These are phyloP conservation scores for Drosophila arawakana DNA, from an alignment of 1,140 invertebrate species.

Conservation along the genomic window DNA sequence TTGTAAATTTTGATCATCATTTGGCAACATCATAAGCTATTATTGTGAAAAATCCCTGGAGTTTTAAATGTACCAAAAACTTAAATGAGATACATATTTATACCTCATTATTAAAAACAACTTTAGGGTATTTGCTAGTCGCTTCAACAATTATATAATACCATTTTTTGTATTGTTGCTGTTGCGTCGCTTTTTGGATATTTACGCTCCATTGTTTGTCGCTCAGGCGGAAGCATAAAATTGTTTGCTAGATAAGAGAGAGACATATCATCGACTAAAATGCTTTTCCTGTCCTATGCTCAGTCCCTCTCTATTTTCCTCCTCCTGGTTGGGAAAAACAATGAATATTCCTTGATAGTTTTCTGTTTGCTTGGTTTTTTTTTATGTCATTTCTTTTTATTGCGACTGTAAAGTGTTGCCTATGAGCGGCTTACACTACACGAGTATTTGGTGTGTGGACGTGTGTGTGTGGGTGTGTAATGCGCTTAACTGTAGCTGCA, in stretches of 20 bases:
- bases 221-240: conserved; percentile 82
- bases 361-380: conserved; percentile 15
- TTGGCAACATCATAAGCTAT: no score
- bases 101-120: no score
- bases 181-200: conserved; percentile 74
- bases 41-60: no score
- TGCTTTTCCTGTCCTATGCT: conserved; percentile 52
- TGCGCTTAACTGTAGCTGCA: conserved; percentile 45
- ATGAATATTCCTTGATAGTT: conserved; percentile 53
- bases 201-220: conserved; percentile 83
- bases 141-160: background rate
- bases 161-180: conserved; percentile 55
- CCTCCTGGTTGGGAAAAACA: conserved; percentile 25
- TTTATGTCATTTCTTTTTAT: conserved; percentile 60
- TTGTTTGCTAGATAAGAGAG: conserved; percentile 77
- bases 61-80: no score
- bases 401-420: conserved; percentile 55
- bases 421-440: conserved; percentile 37
- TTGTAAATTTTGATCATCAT: no score
- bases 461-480: conserved; percentile 11
- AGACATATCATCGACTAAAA: conserved; percentile 77
- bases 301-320: background rate
- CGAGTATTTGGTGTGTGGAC: conserved; percentile 4
- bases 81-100: no score
- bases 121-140: background rate